phyloP scores from a whole-genome alignment of 2,797 vertebrate species.

The Pangasius larnaudii region DNA sequence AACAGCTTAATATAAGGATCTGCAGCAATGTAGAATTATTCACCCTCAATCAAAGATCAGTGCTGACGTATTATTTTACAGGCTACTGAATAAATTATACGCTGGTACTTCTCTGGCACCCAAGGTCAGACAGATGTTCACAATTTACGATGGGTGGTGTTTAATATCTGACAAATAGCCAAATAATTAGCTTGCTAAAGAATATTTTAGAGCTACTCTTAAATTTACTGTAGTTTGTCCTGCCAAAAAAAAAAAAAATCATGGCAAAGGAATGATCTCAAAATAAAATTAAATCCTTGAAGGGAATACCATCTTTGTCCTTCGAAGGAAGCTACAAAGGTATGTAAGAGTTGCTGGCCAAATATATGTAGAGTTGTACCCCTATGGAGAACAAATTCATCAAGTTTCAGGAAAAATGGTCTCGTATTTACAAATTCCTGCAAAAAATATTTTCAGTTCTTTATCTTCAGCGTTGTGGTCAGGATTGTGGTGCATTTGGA shows the following conservation, averaged over 20 bases:
- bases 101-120: conserved; percentile 32
- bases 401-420: neutral
- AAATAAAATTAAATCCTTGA: neutral
- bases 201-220: neutral
- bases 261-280: neutral
- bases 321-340: neutral
- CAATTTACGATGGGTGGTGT: conserved; percentile 13
- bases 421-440: neutral
- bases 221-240: neutral
- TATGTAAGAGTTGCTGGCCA: neutral
- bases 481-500: neutral
- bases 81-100: conserved; percentile 54
- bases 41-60: conserved; percentile 53
- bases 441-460: neutral
- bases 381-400: neutral
- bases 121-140: conserved; percentile 45
- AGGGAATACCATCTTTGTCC: neutral
- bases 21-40: conserved; percentile 47
- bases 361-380: neutral
- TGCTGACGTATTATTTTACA: conserved; percentile 51
- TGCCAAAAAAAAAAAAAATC: neutral
- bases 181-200: conserved; percentile 29
- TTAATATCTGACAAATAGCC: conserved; percentile 13
- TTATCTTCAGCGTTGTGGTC: neutral
- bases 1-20: conserved; percentile 23